Percentiles rank a stretch among this genome's conserved stretches.
phyloP scores from a whole-genome alignment of 2,888 invertebrate species.

The Sinelater perroti region DNA sequence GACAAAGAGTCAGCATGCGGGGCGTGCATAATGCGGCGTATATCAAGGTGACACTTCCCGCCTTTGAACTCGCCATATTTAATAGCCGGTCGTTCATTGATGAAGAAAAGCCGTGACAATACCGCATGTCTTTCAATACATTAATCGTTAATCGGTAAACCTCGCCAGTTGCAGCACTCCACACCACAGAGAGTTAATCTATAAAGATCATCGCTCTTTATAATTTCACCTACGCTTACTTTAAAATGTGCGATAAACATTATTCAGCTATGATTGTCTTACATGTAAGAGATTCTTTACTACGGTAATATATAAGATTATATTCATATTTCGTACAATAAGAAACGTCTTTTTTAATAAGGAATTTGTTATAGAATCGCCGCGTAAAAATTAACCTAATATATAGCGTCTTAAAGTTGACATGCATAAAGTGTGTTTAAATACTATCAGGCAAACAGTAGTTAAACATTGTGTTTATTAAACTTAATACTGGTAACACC shows the following conservation, averaged over 20 bases:
- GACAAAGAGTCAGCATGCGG: conserved; percentile 46
- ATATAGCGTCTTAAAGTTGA: no score
- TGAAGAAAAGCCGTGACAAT: conserved; percentile 50
- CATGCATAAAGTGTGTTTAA: no score
- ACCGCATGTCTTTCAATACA: conserved; percentile 55
- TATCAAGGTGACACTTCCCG: conserved; percentile 57
- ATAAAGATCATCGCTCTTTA: conserved; percentile 62
- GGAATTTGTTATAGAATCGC: no score
- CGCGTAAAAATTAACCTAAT: no score
- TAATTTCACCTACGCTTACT: conserved; percentile 63
- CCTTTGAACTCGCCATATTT: conserved; percentile 56
- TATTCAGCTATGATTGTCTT: no score
- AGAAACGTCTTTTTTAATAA: no score
- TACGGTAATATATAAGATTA: no score
- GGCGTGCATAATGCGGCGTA: conserved; percentile 58
- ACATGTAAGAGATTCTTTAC: no score
- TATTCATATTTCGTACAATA: no score
- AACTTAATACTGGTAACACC: no score
- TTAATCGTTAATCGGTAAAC: conserved; percentile 59
- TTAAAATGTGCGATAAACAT: conserved; percentile 60
- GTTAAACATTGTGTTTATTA: no score
- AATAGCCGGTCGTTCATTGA: conserved; percentile 56
- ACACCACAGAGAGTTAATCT: conserved; percentile 58
- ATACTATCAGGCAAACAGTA: no score
- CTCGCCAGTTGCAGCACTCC: conserved; percentile 51